Base-by-base conservation (phyloP, 2,888 invertebrate genomes). In the Elegia similella region DNA sequence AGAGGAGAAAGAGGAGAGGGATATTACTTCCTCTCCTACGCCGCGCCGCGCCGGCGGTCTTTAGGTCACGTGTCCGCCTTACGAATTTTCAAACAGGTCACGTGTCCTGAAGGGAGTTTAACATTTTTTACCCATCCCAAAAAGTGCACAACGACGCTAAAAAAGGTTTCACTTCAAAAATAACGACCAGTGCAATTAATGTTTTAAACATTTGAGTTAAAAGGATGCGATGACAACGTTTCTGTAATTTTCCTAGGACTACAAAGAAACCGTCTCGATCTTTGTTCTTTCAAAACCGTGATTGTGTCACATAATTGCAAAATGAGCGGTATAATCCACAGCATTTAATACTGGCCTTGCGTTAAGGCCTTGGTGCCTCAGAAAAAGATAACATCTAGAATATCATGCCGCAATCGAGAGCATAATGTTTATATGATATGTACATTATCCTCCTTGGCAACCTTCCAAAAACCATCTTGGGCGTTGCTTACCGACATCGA, bases 221-320 rank as follows among this genome's bases (percentile, higher is more conserved):
- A 38, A 10, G 34, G 34, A 34, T 34, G 38, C 12, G 5, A 38
- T 38, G 5, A 8, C 38, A 38, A 12, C 23, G 23, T 5, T n/a
- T 38, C 38, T 38, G n/a, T 38, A 17, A 23, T 15, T 38, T 52
- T 34, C 12, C 12, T 52, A 53, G 42, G 46, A 55, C 54, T 15
- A 44, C 32, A 48, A 48, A 56, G 13, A 23, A 48, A 48, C 29
- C 32, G 17, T 32, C 44, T 50, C 12, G 16, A 55, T 44, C 52
- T 53, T 46, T 34, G 47, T 34, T 38, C 15, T 56, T 56, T 56
- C 56, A 56, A 56, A 56, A 42, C 42, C 29, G 23, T 29, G 38
- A 56, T 56, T 56, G 48, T 48, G 48, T 56, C 56, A 54, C 30
- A 47, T 55, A 55, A 56, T 48, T 48, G 48, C 56, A 50, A 56